Evolutionary conservation across 2,888 invertebrate genomes (phyloP).

Genomic region (Muscina levida): DNA sequence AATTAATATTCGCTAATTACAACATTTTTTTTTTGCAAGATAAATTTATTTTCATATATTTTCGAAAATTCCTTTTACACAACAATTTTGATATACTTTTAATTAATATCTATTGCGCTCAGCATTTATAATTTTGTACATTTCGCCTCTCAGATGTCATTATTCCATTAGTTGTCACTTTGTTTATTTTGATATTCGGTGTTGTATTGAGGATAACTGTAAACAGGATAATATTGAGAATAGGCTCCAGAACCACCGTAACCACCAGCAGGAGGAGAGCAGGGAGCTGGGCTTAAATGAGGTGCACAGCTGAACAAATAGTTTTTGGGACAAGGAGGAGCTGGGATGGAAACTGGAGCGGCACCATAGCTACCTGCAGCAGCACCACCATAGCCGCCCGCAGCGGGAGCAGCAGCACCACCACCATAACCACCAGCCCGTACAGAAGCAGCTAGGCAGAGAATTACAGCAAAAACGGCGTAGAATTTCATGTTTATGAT

Average conservation of each 20-base stretch:
- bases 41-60: too few relatives aligned
- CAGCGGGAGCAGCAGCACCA: background rate
- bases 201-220: background rate
- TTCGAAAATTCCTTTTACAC: too few relatives aligned
- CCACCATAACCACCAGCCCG: background rate
- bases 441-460: background rate
- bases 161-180: conserved; percentile 21
- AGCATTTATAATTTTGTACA: background rate
- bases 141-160: too few relatives aligned
- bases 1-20: too few relatives aligned
- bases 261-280: conserved; percentile 1
- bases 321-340: conserved; percentile 53
- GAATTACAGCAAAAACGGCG: background rate
- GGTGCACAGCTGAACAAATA: conserved; percentile 57
- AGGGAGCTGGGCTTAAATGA: conserved; percentile 10
- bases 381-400: background rate
- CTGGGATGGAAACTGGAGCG: conserved; percentile 30
- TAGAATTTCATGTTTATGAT: background rate
- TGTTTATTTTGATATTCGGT: background rate
- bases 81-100: conserved; percentile 4
- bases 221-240: conserved; percentile 35
- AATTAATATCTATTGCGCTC: background rate
- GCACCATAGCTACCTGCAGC: background rate
- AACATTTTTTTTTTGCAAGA: too few relatives aligned
- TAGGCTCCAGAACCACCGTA: conserved; percentile 49